Evolutionary conservation across 92 coral and sea anemone species (phyloP), one percentile per base, ranked within the genome.

Genomic region (Chrysogorgia sp.): DNA sequence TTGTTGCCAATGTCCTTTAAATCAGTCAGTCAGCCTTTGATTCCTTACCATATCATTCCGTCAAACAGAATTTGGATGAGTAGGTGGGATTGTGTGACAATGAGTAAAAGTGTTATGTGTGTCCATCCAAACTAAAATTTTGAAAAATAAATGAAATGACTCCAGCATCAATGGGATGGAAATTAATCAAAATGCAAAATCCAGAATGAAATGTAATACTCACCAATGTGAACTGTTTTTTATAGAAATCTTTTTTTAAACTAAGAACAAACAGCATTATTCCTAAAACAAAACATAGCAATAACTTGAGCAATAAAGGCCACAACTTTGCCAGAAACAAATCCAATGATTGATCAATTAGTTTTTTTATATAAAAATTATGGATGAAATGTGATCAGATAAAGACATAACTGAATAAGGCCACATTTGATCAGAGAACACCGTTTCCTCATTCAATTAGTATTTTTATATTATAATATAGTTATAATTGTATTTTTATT

Each of bases 61-160:
- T 91, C 97, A 86, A 93, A 91, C 74, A 93, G 67, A n/a, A 94
- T 91, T 80, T 93, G 98, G 85, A 93, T 91, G 77, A 93, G 87
- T 69, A 93, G 86, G 53, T 93, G 98, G 3, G 98, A 93, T 85
- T 93, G 98, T 0, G 98, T 93, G 56, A 93, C 98, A 35, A 93
- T 96, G 33, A 93, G 89, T 57, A 93, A 84, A 57, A 93, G 82
- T 8, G 98, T 93, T 65, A 93, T 96, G 76, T 93, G 98, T 45
- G 98, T 91, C 98, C 98, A 93, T 50, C 97, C 98, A 91, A 93
- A 93, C 98, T 93, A 76, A 60, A 83, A 74, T 7, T 47, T 47
- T 7, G 2, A 47, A 47, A 47, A 2, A 37, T 5, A 37, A 12
- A 37, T 37, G 43, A 57, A 26, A 30, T 61, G 40, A 67, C 75